phyloP scores from a whole-genome alignment of 1,140 invertebrate genomes.

The Zaprionus camerounensis region DNA sequence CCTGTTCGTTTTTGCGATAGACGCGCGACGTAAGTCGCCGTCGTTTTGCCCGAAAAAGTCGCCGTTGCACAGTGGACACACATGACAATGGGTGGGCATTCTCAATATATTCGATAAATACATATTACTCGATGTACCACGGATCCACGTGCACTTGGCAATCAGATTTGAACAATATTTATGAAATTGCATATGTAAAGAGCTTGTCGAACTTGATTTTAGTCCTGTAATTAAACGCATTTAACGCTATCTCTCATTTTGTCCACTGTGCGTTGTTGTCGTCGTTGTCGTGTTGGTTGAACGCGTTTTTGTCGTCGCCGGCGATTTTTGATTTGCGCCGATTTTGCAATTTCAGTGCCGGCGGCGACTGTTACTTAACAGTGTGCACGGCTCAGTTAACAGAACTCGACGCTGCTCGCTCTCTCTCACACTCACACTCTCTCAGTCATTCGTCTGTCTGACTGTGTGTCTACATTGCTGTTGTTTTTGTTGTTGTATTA shows the following conservation, averaged over 20 bases:
- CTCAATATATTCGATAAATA: slow-evolving; percentile 4
- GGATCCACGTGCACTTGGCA: background rate
- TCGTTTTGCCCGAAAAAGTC: slow-evolving; percentile 74
- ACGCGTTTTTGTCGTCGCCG: slow-evolving; percentile 77
- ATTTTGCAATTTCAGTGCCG: slow-evolving; percentile 74
- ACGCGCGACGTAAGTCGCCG: slow-evolving; percentile 83
- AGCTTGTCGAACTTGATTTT: background rate
- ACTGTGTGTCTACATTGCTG: background rate
- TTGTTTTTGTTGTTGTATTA: background rate
- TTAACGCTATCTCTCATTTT: background rate
- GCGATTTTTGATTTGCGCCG: slow-evolving; percentile 74
- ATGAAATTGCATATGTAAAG: background rate
- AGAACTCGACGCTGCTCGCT: slow-evolving; percentile 15
- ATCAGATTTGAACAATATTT: background rate
- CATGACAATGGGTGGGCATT: slow-evolving; percentile 6
- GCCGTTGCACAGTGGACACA: slow-evolving; percentile 56
- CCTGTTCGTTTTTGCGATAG: slow-evolving; percentile 84
- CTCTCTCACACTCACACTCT: slow-evolving; percentile 8
- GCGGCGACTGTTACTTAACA: slow-evolving; percentile 64
- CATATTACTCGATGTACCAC: background rate
- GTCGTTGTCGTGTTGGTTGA: slow-evolving; percentile 39
- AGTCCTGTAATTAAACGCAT: background rate
- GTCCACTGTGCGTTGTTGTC: slow-evolving; percentile 43
- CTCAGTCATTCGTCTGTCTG: background rate
- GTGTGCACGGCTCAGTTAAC: slow-evolving; percentile 35